Evolutionary conservation across 2,113 vertebrate genomes (phyloP).

Genomic region (pig (Sus scrofa)): T2T-Sscrofa CM000820.6:123567001-123567500

Average conservation of each 20-base stretch:
- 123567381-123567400: background rate
- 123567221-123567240: background rate
- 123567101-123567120: background rate
- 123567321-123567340: background rate
- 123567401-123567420: background rate
- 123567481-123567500: background rate
- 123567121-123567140: background rate
- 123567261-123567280: background rate
- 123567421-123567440: background rate
- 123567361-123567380: background rate
- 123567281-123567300: background rate
- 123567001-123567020: background rate
- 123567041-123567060: background rate
- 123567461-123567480: background rate
- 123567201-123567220: background rate
- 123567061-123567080: background rate
- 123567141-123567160: background rate
- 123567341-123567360: background rate
- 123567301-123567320: background rate
- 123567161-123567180: background rate
- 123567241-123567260: background rate
- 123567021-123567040: constrained; percentile 19
- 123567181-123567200: background rate
- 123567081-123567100: background rate
- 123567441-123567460: background rate